These are phyloP conservation scores for Mobula birostris DNA, from an alignment of 2,113 vertebrate genomes.

Conservation along the genomic window DNA sequence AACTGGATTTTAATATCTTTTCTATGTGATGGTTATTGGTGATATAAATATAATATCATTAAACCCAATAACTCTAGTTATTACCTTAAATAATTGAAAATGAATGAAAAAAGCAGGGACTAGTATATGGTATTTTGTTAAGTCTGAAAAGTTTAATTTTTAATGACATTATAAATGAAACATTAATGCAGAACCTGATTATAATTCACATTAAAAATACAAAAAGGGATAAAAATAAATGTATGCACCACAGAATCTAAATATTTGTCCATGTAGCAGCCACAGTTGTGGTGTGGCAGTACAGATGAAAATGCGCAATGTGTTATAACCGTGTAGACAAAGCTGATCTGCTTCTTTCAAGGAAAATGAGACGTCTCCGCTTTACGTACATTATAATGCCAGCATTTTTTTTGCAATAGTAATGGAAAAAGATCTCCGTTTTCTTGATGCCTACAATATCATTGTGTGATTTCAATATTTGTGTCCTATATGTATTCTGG, in stretches of 20 bases:
- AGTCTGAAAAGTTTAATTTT: conserved; percentile 37
- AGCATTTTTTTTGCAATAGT: not conserved
- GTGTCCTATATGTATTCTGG: not conserved
- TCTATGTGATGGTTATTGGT: conserved; percentile 34
- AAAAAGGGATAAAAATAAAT: conserved; percentile 27
- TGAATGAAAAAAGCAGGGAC: conserved; percentile 30
- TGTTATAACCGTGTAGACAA: conserved; percentile 12
- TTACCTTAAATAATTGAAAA: conserved; percentile 38
- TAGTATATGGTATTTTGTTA: conserved; percentile 35
- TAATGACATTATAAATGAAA: conserved; percentile 37
- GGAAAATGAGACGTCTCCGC: not conserved
- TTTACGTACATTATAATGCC: not conserved
- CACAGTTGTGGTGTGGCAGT: conserved; percentile 1
- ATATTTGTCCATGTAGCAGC: conserved; percentile 25
- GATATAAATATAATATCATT: conserved; percentile 39
- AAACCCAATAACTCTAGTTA: conserved; percentile 34
- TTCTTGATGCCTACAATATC: not conserved
- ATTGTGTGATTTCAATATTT: not conserved
- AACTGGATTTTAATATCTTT: conserved; percentile 38
- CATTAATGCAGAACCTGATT: conserved; percentile 36
- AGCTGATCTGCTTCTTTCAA: not conserved
- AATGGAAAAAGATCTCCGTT: not conserved
- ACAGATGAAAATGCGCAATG: conserved; percentile 1
- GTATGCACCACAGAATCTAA: conserved; percentile 25
- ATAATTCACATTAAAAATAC: conserved; percentile 36